Evolutionary conservation across 1,140 invertebrate species (phyloP).

Genomic region (Tetragonula clypearis): DNA sequence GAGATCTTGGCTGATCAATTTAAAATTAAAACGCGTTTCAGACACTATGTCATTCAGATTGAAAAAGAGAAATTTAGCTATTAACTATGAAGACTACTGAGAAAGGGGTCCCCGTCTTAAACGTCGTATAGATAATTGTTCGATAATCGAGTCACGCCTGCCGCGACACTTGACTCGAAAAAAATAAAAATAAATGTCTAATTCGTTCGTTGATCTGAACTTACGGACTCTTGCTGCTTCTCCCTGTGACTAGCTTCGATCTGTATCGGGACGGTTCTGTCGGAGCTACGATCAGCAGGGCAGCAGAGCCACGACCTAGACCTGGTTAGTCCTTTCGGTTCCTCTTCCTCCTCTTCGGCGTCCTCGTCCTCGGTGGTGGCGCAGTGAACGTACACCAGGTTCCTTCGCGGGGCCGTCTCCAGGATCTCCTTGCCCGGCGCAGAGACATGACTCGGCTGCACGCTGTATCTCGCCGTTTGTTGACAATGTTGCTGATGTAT

Average conservation of each 20-base stretch:
- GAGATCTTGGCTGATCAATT: no score
- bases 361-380: constrained; percentile 65
- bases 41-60: no score
- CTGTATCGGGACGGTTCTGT: constrained; percentile 69
- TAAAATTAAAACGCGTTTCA: no score
- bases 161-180: no score
- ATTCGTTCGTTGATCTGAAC: neutral
- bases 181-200: neutral
- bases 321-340: constrained; percentile 53
- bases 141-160: no score
- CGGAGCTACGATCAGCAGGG: constrained; percentile 62
- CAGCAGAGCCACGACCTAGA: constrained; percentile 74
- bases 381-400: constrained; percentile 69
- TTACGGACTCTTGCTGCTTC: constrained; percentile 57
- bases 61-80: no score
- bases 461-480: constrained; percentile 27
- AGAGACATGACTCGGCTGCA: constrained; percentile 51
- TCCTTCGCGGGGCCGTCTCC: constrained; percentile 51
- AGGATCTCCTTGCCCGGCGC: constrained; percentile 54
- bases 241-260: constrained; percentile 56
- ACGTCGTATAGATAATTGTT: no score
- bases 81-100: no score
- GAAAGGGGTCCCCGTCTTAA: no score
- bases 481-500: constrained; percentile 51
- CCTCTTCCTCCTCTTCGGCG: constrained; percentile 65